A percentile compares a stretch with the other conserved stretches of the same genome.
phyloP scores from a whole-genome alignment of 2,797 vertebrate genomes.

The Amniataba percoides region DNA sequence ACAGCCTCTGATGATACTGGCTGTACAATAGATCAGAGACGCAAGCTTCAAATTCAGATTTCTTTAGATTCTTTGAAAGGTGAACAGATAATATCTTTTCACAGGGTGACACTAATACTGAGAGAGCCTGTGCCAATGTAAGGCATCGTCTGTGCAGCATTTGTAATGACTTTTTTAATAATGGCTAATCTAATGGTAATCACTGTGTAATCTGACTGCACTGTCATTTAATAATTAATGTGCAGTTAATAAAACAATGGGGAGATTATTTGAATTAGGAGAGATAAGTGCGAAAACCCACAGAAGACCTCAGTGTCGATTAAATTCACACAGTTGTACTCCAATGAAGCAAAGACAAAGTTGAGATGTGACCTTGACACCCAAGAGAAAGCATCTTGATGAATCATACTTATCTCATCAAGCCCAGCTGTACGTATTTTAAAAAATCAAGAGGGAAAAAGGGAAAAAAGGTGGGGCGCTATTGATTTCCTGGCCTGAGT shows the following conservation, averaged over 20 bases:
- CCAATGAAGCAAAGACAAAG: constrained; percentile 31
- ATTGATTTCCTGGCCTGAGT: constrained; percentile 49
- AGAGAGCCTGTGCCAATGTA: background rate
- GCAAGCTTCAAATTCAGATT: constrained; percentile 36
- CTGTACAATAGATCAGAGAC: constrained; percentile 54
- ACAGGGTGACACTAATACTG: background rate
- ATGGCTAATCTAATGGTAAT: constrained; percentile 26
- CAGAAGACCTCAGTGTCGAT: constrained; percentile 7
- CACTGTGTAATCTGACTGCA: constrained; percentile 31
- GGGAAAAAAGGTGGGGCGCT: background rate
- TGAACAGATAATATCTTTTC: constrained; percentile 11
- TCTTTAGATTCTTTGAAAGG: constrained; percentile 39
- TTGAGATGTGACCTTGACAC: constrained; percentile 17
- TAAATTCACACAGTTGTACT: constrained; percentile 14
- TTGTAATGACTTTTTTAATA: constrained; percentile 48
- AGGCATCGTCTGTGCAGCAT: constrained; percentile 24
- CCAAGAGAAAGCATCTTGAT: background rate
- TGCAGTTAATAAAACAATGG: constrained; percentile 30
- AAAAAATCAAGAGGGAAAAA: background rate
- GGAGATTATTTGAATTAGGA: constrained; percentile 29
- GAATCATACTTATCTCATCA: constrained; percentile 20
- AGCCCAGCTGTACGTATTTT: constrained; percentile 12
- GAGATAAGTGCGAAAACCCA: constrained; percentile 18
- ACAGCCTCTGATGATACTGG: constrained; percentile 47
- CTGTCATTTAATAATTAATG: constrained; percentile 30